These are phyloP conservation scores for Polyergus mexicanus DNA, from an alignment of 1,140 invertebrate species.

Conservation along the genomic window DNA sequence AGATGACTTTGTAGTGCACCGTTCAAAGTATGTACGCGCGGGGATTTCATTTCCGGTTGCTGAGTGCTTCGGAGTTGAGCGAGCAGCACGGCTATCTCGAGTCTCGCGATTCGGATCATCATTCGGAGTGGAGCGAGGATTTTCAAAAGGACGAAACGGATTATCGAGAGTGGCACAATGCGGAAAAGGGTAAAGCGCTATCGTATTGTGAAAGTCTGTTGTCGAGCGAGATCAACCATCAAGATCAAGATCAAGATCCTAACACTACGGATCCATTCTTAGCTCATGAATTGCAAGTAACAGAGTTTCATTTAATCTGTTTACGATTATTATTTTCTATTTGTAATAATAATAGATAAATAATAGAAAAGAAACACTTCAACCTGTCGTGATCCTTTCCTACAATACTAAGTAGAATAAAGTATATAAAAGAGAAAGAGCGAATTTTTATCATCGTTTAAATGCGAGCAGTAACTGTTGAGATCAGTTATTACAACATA, in stretches of 20 bases:
- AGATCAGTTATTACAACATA: not conserved
- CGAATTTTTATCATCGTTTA: not conserved
- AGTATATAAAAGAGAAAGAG: not conserved
- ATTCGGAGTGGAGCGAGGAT: slow-evolving; percentile 12
- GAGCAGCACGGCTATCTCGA: slow-evolving; percentile 11
- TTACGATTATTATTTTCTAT: not conserved
- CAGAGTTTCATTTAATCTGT: not conserved
- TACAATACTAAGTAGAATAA: not conserved
- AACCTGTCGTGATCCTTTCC: not conserved
- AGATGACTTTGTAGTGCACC: not conserved
- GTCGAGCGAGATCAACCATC: not conserved
- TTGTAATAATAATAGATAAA: not conserved
- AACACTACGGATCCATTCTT: slow-evolving; percentile 50
- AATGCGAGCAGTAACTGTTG: too few relatives aligned
- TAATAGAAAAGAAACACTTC: not conserved
- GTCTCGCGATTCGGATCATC: slow-evolving; percentile 39
- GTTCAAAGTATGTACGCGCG: slow-evolving; percentile 37
- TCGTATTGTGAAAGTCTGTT: slow-evolving; percentile 9
- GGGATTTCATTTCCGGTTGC: slow-evolving; percentile 67
- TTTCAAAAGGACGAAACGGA: slow-evolving; percentile 41
- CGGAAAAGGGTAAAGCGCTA: not conserved
- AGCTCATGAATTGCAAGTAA: slow-evolving; percentile 63
- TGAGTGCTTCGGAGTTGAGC: slow-evolving; percentile 31
- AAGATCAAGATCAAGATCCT: slow-evolving; percentile 33
- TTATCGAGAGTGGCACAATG: slow-evolving; percentile 21